A percentile compares a stretch with the other conserved stretches of the same genome.
Conservation (phyloP, 2,113 vertebrate species). For the Paedocypris sp. region DNA sequence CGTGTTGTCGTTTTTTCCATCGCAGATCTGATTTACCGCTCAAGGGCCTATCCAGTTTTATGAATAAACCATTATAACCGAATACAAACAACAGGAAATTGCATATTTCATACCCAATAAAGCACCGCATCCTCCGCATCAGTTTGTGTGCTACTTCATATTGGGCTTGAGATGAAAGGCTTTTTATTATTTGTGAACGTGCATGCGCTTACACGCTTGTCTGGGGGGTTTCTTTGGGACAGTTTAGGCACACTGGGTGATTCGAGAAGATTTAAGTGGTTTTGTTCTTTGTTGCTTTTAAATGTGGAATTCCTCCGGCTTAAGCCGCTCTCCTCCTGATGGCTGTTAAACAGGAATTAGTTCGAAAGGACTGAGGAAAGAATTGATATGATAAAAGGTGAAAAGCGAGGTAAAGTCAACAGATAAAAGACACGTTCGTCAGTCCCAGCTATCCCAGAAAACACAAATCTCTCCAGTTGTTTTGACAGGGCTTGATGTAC, state of each 20-base stretch:
- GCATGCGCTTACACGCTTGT: not conserved
- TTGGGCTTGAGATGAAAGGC: constrained; percentile 18
- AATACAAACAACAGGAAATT: constrained; percentile 40
- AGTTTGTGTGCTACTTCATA: constrained; percentile 34
- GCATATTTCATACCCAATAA: constrained; percentile 37
- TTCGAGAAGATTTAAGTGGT: constrained; percentile 3
- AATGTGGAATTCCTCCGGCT: not conserved
- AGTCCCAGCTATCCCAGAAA: constrained; percentile 2
- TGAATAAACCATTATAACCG: constrained; percentile 26
- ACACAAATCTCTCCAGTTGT: constrained; percentile 6
- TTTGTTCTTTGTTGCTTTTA: constrained; percentile 22
- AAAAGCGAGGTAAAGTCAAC: constrained; percentile 7
- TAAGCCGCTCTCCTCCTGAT: constrained; percentile 1
- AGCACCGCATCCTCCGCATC: constrained; percentile 15
- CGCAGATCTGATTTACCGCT: constrained; percentile 32
- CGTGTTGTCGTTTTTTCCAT: no score
- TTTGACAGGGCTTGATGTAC: constrained; percentile 1
- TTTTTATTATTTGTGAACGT: not conserved
- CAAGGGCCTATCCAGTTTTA: constrained; percentile 32
- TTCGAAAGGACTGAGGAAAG: constrained; percentile 5
- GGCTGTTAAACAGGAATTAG: constrained; percentile 11
- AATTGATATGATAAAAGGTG: not conserved
- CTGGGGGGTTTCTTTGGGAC: constrained; percentile 2
- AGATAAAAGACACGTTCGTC: not conserved
- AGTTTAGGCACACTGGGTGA: not conserved